A percentile compares a stretch with the other conserved stretches of the same genome.
Evolutionary conservation across 2,888 invertebrate genomes (phyloP).

Genomic region (Idaea aversata): DNA sequence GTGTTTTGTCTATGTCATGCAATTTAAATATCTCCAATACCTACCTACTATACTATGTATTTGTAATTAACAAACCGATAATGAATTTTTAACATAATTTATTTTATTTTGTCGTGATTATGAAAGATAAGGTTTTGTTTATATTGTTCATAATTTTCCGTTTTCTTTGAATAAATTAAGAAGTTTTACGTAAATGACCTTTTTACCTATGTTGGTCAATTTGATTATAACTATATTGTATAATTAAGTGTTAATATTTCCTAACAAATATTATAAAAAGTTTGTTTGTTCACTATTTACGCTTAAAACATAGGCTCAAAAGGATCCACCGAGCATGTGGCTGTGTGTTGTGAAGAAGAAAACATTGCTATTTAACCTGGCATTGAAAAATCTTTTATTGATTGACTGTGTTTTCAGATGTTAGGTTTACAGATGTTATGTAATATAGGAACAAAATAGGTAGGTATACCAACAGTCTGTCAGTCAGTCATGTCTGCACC

Average conservation of each 20-base stretch:
- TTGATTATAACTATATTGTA: neutral
- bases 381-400: too few species aligned
- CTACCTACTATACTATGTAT: neutral
- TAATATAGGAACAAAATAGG: too few species aligned
- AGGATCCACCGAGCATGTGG: too few species aligned
- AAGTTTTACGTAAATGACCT: neutral
- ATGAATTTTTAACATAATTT: neutral
- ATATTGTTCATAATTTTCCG: neutral
- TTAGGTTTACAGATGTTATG: too few species aligned
- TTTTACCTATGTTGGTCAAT: neutral
- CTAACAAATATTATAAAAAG: too few species aligned
- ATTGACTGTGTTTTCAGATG: too few species aligned
- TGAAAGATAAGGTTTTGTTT: neutral
- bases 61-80: neutral
- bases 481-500: too few species aligned
- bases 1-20: neutral
- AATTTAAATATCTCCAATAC: neutral
- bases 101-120: neutral
- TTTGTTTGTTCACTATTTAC: too few species aligned
- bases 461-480: too few species aligned
- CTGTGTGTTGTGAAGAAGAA: too few species aligned
- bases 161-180: neutral
- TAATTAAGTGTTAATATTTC: neutral
- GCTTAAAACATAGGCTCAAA: too few species aligned
- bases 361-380: too few species aligned